Base-by-base conservation (phyloP, 2,797 vertebrate genomes). In the Falco rusticolus region DNA sequence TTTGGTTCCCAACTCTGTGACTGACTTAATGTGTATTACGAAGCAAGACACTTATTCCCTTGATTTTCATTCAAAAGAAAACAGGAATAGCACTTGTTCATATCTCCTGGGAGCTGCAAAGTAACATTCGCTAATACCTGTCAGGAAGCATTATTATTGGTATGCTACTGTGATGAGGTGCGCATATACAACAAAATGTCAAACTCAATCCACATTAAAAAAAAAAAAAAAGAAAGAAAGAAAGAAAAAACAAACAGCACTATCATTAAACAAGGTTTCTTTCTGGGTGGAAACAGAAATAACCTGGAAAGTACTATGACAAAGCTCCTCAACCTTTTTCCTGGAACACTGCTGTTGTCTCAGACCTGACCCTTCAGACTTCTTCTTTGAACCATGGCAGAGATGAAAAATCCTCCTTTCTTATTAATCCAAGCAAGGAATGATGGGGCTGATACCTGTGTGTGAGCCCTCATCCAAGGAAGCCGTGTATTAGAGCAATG, bases 1-100 rank as follows among this genome's bases (percentile, higher is more conserved):
- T 81, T 95, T 96, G 64, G 37, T 94, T 96, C 78, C 61, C 85
- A 91, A 8, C 39, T 95, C 37, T 83, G 34, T 68, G 84, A 59
- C 70, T 87, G 63, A 90, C 41, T 96, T 87, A 50, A 54, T 24
- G 14, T 21, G 15, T 34, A 43, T 80, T 81, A 61, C 24, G 22
- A 93, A 15, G 37, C 20, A 95, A 84, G 79, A 90, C 34, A 84
- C 11, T 90, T 50, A 37, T 37, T 37, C 37, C 37, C 37, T 37
- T 37, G 29, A 84, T 90, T 93, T 65, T 25, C 7, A n/a, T 33
- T 4, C 54, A 87, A 85, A 90, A 88, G 37, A n/a, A 0, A 0
- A 48, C 57, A 80, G 59, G 59, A 85, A 71, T 13, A 45, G 4
- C 11, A n/a, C 21, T 94, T 94, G 34, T 43, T 93, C 34, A 21